Base-by-base conservation (phyloP, 2,888 invertebrate species). In the Nomada flava region DNA sequence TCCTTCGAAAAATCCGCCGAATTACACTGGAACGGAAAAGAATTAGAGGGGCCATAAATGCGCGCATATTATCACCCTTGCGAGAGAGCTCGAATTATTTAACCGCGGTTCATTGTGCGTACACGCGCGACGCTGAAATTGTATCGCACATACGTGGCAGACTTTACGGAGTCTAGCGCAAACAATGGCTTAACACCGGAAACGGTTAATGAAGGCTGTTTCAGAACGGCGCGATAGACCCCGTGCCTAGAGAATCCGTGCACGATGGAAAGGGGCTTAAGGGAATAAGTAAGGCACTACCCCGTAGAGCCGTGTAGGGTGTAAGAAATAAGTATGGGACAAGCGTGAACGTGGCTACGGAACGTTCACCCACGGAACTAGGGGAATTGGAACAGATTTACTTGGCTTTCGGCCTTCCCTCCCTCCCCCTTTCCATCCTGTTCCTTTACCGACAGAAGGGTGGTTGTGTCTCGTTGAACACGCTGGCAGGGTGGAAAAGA, bases 321-420 rank as follows among this genome's bases (percentile, higher is more conserved):
- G 79, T 64, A 68, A 75, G 75, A 81, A 84, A 82, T 82, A 82
- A 84, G 79, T 77, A 79, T 83, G 76, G 77, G 81, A 76, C 83
- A 77, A 85, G 76, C 87, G 72, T 60, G 81, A 87, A 77, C 79
- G 79, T 68, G 79, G 83, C 68, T 70, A 60, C 63, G 71, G 68
- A 74, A 72, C 29, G 64, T 47, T 57, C 70, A 60, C 15, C 15
- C 76, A 36, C 47, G 70, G 69, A 82, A 88, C 85, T 73, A 63
- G 75, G 81, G 84, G 86, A 89, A 90, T 86, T 88, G 88, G 83
- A 88, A 88, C 86, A 88, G 88, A 88, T 90, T 90, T 88, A 86
- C 83, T 90, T 83, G 89, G 83, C 84, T 86, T 85, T 87, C 81
- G 80, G 76, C 59, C 74, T 72, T 76, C 57, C 79, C 11, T 65